These are phyloP conservation scores for Ophion costatus DNA, from an alignment of 2,888 invertebrate species.

Conservation along the genomic window DNA sequence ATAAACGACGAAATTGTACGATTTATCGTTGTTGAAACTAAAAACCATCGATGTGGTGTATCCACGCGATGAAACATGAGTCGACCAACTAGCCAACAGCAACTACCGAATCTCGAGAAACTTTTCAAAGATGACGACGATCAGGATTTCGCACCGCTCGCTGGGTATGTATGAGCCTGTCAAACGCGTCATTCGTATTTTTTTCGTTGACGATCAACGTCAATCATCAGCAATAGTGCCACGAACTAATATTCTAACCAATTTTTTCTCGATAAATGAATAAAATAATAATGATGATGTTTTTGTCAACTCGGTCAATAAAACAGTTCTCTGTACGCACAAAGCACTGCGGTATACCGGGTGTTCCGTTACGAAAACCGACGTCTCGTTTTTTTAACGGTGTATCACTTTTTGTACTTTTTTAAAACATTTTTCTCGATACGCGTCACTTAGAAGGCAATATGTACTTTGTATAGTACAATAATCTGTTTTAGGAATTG, in stretches of 20 bases:
- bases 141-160: constrained; percentile 75
- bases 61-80: constrained; percentile 67
- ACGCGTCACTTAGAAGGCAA: too few species aligned
- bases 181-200: background rate
- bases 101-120: constrained; percentile 77
- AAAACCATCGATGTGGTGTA: constrained; percentile 14
- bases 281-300: too few species aligned
- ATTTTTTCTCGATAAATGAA: too few species aligned
- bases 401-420: too few species aligned
- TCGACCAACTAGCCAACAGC: constrained; percentile 65
- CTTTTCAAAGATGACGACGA: constrained; percentile 78
- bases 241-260: too few species aligned
- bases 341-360: constrained; percentile 24
- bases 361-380: constrained; percentile 17
- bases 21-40: background rate
- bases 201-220: background rate
- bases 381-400: background rate
- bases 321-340: constrained; percentile 17
- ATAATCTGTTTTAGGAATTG: background rate
- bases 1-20: background rate
- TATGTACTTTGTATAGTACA: too few species aligned
- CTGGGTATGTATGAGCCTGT: constrained; percentile 71
- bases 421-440: too few species aligned
- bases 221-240: background rate
- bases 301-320: constrained; percentile 43